Base-by-base conservation (phyloP, 2,888 invertebrate species). In the Philereme transversata region DNA sequence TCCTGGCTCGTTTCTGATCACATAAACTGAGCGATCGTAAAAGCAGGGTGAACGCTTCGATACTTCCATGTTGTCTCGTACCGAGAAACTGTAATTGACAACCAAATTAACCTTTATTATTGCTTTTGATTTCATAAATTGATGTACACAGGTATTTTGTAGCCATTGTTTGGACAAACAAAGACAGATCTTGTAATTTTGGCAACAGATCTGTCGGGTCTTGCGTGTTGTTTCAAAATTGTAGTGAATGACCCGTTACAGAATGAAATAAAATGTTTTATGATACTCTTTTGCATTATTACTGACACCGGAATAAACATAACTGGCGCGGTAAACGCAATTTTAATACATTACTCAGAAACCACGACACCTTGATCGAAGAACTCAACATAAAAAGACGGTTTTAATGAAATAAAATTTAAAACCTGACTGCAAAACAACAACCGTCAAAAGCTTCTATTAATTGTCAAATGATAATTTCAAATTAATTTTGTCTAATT, bases 91-190 rank as follows among this genome's bases (percentile, higher is more conserved):
- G 77, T 82, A 77, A 84, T 22, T 79, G 81, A 73, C 81, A 76
- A 77, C 78, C 77, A 83, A 84, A 87, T 87, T 84, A 84, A 85
- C 84, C 80, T 86, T 84, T 81, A 82, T 81, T 76, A 75, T 75
- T 67, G 68, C 67, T 56, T 69, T 67, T 65, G 57, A 65, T 65
- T 68, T 66, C 38, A 59, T 64, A 50, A 56, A 64, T 52, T 61
- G 55, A 55, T 47, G 46, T 38, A 46, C 53, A 61, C 64, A 74
- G 70, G 68, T 66, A 64, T 56, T 54, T 6, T 36, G 35, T 8
- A 11, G 44, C 51, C 57, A 47, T 57, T 62, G 62, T 62, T 62
- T 58, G 46, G 10, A n/a, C 41, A 49, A 46, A 62, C 57, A 62
- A 58, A 62, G 62, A 50, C 54, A 51, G 41, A 35, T 48, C 48